phyloP scores from a whole-genome alignment of 2,797 vertebrate species.

The Coccyzus lansbergi region DNA sequence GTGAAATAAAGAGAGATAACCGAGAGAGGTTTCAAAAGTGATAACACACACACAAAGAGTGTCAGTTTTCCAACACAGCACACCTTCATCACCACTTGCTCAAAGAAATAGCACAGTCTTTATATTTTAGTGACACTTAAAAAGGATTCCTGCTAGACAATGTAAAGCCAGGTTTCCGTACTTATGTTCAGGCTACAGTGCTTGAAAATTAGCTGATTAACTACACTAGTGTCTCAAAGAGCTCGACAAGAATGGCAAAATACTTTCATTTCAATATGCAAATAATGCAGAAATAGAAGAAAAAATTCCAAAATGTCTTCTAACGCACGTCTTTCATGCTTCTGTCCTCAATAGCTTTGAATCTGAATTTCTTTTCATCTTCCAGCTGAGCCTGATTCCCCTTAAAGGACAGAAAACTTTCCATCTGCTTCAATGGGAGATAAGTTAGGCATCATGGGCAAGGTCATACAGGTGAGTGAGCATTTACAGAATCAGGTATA shows the following conservation, averaged over 20 bases:
- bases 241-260: not conserved
- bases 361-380: not conserved
- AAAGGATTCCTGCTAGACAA: not conserved
- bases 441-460: not conserved
- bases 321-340: not conserved
- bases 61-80: not conserved
- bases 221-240: not conserved
- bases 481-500: not conserved
- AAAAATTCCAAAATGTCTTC: not conserved
- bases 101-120: not conserved
- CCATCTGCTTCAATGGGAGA: not conserved
- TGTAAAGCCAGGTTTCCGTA: not conserved
- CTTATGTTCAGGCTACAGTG: not conserved
- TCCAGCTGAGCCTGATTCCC: not conserved
- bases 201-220: not conserved
- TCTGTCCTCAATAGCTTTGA: not conserved
- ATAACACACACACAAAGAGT: not conserved
- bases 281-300: not conserved
- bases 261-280: not conserved
- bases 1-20: conserved; percentile 6
- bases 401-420: not conserved
- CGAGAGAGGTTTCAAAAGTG: not conserved
- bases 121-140: not conserved
- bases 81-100: not conserved
- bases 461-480: not conserved